Evolutionary conservation across 2,113 vertebrate genomes (phyloP), one percentile per base, ranked within the genome.

Genomic region (Heloderma charlesbogerti): DNA sequence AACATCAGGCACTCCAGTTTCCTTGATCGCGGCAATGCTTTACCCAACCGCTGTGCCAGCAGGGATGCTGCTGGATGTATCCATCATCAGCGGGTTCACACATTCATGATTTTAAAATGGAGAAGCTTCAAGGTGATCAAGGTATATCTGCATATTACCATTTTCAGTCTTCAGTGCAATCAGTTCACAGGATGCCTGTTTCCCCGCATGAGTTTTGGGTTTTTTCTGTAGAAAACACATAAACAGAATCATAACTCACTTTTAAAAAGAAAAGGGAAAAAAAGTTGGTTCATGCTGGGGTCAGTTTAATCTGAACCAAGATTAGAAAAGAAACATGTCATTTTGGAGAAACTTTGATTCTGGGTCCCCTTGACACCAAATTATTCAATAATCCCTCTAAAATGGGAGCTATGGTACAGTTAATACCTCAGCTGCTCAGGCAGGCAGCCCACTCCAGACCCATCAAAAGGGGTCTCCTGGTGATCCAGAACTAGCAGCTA

Each of bases 131-230:
- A 20, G 54, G 15, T 74, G 43, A 10, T 60, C 37, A 48, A 45
- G 31, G 1, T 40, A 43, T n/a, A 54, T 84, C 34, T 15, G 18
- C 29, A 51, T 87, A 97, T 97, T 90, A 98, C 97, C 96, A 0
- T 96, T 92, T 67, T 96, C 93, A 84, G 72, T 89, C 86, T 90
- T 96, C 91, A 97, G 60, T 74, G 92, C 86, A 0, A 87, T 90
- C 81, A 97, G 91, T 91, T 98, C 97, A 91, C 94, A 95, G 57
- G 92, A 87, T 66, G 88, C 88, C 0, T 57, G 34, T 72, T 82
- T 83, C 13, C 27, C 84, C 43, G 74, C 89, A 87, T 95, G 95
- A 90, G 82, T 51, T 92, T 95, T 96, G 48, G 29, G 93, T 90
- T 57, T 93, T 91, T 93, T 95, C 97, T 97, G 92, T 71, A 92